Conservation (phyloP, 2,888 invertebrate species). For the Apamea monoglypha region DNA sequence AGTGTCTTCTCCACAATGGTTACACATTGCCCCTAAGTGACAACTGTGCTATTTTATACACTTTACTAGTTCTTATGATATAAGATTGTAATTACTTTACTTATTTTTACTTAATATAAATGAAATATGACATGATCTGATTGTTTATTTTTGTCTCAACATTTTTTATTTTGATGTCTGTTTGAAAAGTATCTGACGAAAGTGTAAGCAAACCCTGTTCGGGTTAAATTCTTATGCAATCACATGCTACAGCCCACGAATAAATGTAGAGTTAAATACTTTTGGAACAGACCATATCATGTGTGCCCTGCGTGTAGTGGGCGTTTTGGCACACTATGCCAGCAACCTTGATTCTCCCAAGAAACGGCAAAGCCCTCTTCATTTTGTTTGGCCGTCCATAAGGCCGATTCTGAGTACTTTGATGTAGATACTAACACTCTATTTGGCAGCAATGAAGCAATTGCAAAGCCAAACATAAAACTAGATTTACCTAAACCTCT, state of each 20-base stretch:
- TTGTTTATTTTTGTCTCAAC: background rate
- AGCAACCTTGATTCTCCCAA: no score
- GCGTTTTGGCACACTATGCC: no score
- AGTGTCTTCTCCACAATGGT: conserved; percentile 91
- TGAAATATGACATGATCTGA: conserved; percentile 36
- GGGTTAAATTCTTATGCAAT: background rate
- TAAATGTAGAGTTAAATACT: no score
- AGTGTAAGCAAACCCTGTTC: background rate
- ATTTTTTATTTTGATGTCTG: background rate
- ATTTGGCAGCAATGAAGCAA: no score
- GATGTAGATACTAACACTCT: no score
- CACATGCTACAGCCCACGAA: no score
- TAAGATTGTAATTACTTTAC: conserved; percentile 60
- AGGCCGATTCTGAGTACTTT: no score
- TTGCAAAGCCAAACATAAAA: no score
- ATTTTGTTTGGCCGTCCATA: no score
- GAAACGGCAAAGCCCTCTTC: no score
- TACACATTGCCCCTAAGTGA: conserved; percentile 86
- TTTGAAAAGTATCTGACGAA: background rate
- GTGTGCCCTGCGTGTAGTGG: no score
- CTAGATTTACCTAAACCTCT: background rate
- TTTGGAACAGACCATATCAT: no score
- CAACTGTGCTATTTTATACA: conserved; percentile 79
- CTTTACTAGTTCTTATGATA: conserved; percentile 57
- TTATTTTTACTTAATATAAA: conserved; percentile 64